A percentile compares a stretch with the other conserved stretches of the same genome.
Evolutionary conservation across 1,140 invertebrate genomes (phyloP).

Genomic region (Drosophila melanica): DNA sequence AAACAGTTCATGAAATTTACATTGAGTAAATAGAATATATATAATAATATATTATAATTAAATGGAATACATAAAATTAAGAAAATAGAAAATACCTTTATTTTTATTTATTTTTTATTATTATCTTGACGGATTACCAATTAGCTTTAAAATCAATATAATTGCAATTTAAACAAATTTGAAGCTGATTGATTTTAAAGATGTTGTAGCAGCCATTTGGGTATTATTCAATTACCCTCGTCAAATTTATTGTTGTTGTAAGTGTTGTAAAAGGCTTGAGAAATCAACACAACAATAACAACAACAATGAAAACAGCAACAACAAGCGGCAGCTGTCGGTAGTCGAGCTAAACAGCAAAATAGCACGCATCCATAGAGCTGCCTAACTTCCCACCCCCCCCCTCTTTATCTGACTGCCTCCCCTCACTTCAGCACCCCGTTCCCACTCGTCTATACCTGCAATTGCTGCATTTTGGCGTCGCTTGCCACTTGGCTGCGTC

Average conservation of each 20-base stretch:
- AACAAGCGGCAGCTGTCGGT: slow-evolving; percentile 60
- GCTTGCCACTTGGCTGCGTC: slow-evolving; percentile 69
- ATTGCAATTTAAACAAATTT: slow-evolving; percentile 7
- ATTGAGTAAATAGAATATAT: too few species aligned
- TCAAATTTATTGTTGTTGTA: slow-evolving; percentile 39
- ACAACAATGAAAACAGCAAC: slow-evolving; percentile 19
- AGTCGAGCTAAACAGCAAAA: slow-evolving; percentile 77
- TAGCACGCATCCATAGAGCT: slow-evolving; percentile 74
- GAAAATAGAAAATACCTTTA: too few species aligned
- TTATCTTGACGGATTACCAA: not conserved
- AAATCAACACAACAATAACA: slow-evolving; percentile 42
- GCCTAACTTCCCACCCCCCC: not conserved
- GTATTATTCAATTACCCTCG: slow-evolving; percentile 73
- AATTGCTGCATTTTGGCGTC: slow-evolving; percentile 69
- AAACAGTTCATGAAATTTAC: too few species aligned
- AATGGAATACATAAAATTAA: too few species aligned
- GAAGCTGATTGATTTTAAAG: not conserved
- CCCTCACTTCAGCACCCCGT: slow-evolving; percentile 1
- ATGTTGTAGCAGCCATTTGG: slow-evolving; percentile 34
- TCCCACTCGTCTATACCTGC: slow-evolving; percentile 10
- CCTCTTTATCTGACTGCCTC: not conserved
- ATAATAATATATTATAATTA: too few species aligned
- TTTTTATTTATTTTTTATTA: not conserved
- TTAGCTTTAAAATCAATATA: slow-evolving; percentile 8
- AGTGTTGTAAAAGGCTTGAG: slow-evolving; percentile 59